A percentile compares a stretch with the other conserved stretches of the same genome.
Evolutionary conservation across 2,113 vertebrate genomes (phyloP).

Genomic region (Piaya cayana): DNA sequence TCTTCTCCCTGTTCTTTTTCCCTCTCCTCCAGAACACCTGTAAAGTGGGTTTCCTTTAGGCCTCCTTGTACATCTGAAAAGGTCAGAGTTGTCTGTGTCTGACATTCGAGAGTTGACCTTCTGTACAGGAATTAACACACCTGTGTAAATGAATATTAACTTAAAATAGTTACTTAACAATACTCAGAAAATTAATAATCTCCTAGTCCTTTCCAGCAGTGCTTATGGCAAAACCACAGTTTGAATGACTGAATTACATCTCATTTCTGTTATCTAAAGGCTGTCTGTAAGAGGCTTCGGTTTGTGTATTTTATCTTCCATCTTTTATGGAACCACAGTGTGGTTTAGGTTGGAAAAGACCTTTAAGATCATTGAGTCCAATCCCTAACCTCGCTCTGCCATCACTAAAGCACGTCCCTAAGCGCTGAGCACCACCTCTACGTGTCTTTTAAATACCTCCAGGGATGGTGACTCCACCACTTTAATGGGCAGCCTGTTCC

Average conservation of each 20-base stretch:
- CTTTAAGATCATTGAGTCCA: too few species aligned
- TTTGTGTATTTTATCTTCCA: not conserved
- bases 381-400: too few species aligned
- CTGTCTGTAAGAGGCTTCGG: not conserved
- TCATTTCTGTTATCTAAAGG: not conserved
- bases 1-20: not conserved
- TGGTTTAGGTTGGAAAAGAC: too few species aligned
- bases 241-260: not conserved
- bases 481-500: too few species aligned
- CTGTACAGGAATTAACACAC: not conserved
- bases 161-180: not conserved
- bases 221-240: not conserved
- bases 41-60: not conserved
- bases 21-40: not conserved
- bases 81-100: not conserved
- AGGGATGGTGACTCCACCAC: too few species aligned
- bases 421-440: too few species aligned
- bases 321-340: not conserved
- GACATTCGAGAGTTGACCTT: not conserved
- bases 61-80: not conserved
- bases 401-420: too few species aligned
- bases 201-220: not conserved
- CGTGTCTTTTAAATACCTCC: too few species aligned
- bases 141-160: not conserved
- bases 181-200: not conserved